These are phyloP conservation scores for Galerucella pusilla DNA, from an alignment of 2,888 invertebrate species.

Conservation along the genomic window DNA sequence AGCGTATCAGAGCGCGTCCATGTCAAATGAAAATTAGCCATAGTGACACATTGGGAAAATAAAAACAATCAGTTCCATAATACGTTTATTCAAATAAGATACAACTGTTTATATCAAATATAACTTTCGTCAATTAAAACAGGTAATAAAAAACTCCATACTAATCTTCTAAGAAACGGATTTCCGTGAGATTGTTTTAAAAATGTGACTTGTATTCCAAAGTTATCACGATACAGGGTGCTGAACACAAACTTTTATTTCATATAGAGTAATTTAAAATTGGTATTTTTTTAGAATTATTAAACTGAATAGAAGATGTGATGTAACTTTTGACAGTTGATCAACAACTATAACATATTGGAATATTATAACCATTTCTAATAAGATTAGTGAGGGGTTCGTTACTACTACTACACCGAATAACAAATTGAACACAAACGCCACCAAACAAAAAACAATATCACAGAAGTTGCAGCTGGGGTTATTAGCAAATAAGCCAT, in stretches of 20 bases:
- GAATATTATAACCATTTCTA: too few relatives aligned
- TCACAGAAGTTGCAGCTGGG: conserved; percentile 2
- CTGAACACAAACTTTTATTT: too few relatives aligned
- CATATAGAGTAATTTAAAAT: too few relatives aligned
- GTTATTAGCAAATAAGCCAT: background rate
- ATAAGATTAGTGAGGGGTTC: background rate
- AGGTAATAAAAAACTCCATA: background rate
- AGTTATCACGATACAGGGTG: too few relatives aligned
- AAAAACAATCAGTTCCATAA: background rate
- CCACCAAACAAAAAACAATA: background rate
- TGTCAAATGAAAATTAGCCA: too few relatives aligned
- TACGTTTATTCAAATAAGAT: conserved; percentile 1
- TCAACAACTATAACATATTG: too few relatives aligned
- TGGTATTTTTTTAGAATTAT: too few relatives aligned
- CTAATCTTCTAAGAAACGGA: too few relatives aligned
- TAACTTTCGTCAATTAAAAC: background rate
- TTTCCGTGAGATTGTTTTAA: too few relatives aligned
- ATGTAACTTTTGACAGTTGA: too few relatives aligned
- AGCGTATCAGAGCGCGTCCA: too few relatives aligned
- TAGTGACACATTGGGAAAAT: background rate
- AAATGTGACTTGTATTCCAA: background rate
- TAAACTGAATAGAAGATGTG: too few relatives aligned
- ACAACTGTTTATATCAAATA: conserved; percentile 5
- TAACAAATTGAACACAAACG: background rate
- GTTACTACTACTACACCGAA: background rate